Evolutionary conservation across 1,140 invertebrate genomes (phyloP), one percentile per base, ranked within the genome.

Genomic region (Drosophila carrolli): DNA sequence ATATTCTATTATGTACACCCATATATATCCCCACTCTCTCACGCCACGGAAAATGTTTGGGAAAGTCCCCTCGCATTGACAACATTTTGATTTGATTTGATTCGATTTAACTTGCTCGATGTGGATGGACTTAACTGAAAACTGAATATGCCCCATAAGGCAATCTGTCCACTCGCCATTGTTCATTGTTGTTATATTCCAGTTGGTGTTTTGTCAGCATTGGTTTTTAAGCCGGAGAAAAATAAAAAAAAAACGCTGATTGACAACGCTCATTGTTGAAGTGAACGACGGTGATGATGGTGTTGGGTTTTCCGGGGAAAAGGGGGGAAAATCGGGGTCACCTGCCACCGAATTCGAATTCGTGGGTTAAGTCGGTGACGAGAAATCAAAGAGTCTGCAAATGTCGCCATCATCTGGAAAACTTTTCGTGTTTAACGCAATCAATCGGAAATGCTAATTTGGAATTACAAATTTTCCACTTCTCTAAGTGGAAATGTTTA

Each of bases 31-130:
- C 48, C 41, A n/a, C n/a, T 35, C 35, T 29, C 44, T n/a, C 23
- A 10, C 0, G 5, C 19, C 13, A 7, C 16, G 46, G 41, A 40
- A 55, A 48, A 35, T 66, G 54, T 58, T 58, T 75, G 35, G 57
- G 71, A 75, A 75, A 75, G 27, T 65, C 35, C 53, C 11, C 9
- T 35, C 46, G 46, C 57, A 68, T 67, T 67, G 74, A 75, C 73
- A 76, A 76, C 72, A 60, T 76, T 76, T 76, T 59, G 73, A 76
- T 76, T 75, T 75, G 72, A 68, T 75, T 76, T 53, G 56, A 75
- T 66, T 66, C 54, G 62, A 63, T 57, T 74, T 65, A 38, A 50
- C 60, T 23, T 37, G 37, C 23, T 23, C 27, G 37, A 14, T 14
- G 10, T 7, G 7, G 44, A 19, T 38, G 35, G 72, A 58, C 53